Base-by-base conservation (phyloP, 1,140 invertebrate genomes). In the Luehdorfia chinensis region DNA sequence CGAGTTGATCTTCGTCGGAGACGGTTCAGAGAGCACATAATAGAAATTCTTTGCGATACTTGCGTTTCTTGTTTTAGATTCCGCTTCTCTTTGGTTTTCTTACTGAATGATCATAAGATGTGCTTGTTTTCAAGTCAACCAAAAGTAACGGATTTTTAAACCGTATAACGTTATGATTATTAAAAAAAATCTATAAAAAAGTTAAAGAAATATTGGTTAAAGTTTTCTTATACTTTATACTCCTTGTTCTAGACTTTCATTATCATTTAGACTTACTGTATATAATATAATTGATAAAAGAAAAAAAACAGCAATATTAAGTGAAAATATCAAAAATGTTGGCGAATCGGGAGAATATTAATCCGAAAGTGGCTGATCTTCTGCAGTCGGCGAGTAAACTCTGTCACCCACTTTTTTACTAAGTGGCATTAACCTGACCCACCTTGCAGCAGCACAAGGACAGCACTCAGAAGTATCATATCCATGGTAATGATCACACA, bases 401-500 rank as follows among this genome's bases (percentile, higher is more conserved):
- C 33, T 37, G 27, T 48, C 28, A 47, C 33, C 39, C 47, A 41
- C 47, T 50, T 32, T 28, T 47, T 37, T 44, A 39, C 5, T 5
- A 6, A 36, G 9, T 11, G n/a, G 30, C n/a, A 30, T 39, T 47
- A 27, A 47, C 25, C 33, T 33, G 21, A 61, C 56, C 41, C 34
- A 78, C 75, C 75, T 75, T 68, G 66, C 5, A 68, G 11, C 11
- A 74, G 32, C 43, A 56, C 33, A 36, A 72, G 36, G 47, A 63
- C 37, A 49, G 59, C 56, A 59, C 58, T 61, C 11, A 69, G 61
- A 47, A 63, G 65, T 50, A 74, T 36, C 55, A 75, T 59, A 78
- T 75, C 72, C 75, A 78, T 78, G 45, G 47, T 68, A 50, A 63
- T 61, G 54, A 63, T 61, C 55, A 68, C 75, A 72, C 59, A 59